phyloP scores from a whole-genome alignment of 2,888 invertebrate species.

The Platycheirus albimanus region DNA sequence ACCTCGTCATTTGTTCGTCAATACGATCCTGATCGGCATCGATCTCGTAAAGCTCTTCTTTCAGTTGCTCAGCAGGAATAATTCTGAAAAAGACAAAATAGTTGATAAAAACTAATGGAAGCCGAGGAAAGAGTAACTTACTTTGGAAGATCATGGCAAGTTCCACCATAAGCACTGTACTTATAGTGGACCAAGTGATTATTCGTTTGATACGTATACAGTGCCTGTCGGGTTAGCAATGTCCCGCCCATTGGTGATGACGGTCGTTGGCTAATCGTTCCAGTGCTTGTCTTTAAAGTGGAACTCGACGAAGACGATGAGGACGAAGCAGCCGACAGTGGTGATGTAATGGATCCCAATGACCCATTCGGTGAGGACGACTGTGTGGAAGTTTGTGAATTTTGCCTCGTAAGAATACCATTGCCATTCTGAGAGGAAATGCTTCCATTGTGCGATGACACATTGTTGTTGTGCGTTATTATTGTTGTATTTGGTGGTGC shows the following conservation, averaged over 20 bases:
- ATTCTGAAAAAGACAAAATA: slow-evolving; percentile 77
- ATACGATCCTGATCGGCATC: slow-evolving; percentile 93
- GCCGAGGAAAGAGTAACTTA: slow-evolving; percentile 79
- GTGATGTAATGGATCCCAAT: slow-evolving; percentile 77
- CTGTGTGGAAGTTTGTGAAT: slow-evolving; percentile 79
- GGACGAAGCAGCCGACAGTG: slow-evolving; percentile 56
- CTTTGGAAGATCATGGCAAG: slow-evolving; percentile 94
- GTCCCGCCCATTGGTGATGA: slow-evolving; percentile 82
- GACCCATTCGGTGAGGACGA: slow-evolving; percentile 78
- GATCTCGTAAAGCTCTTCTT: slow-evolving; percentile 94
- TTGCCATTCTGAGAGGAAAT: slow-evolving; percentile 61
- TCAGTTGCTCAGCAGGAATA: slow-evolving; percentile 85
- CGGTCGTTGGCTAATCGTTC: slow-evolving; percentile 75
- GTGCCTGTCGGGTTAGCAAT: slow-evolving; percentile 85
- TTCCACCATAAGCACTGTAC: slow-evolving; percentile 93
- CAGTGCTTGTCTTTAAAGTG: slow-evolving; percentile 78
- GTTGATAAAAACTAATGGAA: background rate
- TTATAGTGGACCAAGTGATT: slow-evolving; percentile 96
- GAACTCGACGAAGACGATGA: slow-evolving; percentile 78
- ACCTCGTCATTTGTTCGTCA: slow-evolving; percentile 86
- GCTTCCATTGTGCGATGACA: slow-evolving; percentile 68
- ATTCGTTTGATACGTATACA: slow-evolving; percentile 91
- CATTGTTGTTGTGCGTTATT: slow-evolving; percentile 78
- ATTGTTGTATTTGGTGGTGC: slow-evolving; percentile 80
- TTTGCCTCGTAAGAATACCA: slow-evolving; percentile 79